Evolutionary conservation across 2,113 vertebrate species (phyloP), one percentile per base, ranked within the genome.

Genomic region (Microtus ochrogaster): DNA sequence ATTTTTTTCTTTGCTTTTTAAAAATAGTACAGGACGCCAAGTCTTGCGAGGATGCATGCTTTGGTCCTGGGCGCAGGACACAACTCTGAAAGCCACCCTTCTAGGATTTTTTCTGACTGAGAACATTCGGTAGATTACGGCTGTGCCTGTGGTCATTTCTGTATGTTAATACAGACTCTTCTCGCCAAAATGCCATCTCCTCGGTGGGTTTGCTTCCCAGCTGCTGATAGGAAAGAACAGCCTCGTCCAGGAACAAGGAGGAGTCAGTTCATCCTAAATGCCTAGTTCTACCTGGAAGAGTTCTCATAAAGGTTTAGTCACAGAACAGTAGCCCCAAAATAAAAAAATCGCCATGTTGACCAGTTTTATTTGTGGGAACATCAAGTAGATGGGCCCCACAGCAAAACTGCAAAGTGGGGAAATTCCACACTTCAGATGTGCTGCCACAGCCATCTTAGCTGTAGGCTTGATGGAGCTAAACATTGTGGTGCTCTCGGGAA

Each of bases 11-110:
- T 68, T 83, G 22, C 65, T 92, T 96, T 95, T 66, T 63, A 89
- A 96, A 96, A 97, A 92, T 92, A 94, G 78, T 90, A 36, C 72
- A 78, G 76, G 55, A 73, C 84, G 21, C 82, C 30, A 90, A 95
- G 58, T 52, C 85, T 90, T 49, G 26, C 74, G 49, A 93, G 72
- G 52, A 76, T 89, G 81, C 14, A 76, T 78, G 70, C 12, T 77
- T 89, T 36, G 24, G 58, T 63, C 76, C 30, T 89, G 66, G 61
- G 19, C 55, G 92, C 19, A 77, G 58, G 63, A 90, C 65, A 85
- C 13, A 65, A 81, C 83, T 68, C 89, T 94, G 81, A 94, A 94
- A 90, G 74, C 91, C 68, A 91, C 36, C 44, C 55, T 49, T 52
- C 26, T 81, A 92, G 92, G 55, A 82, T 79, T 76, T 76, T n/a